Base-by-base conservation (phyloP, 2,797 vertebrate genomes). In the Lacerta viridis region DNA sequence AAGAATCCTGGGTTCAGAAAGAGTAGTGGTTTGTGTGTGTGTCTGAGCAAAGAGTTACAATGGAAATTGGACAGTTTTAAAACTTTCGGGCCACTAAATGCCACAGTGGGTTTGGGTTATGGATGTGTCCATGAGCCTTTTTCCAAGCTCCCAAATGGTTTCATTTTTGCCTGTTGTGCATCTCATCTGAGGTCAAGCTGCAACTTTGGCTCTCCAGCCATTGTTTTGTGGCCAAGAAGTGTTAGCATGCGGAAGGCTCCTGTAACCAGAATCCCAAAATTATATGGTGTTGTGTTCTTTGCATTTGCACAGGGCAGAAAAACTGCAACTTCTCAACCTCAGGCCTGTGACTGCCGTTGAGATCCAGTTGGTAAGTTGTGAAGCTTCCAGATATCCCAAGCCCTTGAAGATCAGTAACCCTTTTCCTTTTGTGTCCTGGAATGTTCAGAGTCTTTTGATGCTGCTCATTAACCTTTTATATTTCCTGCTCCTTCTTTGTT, bases 241-340 rank as follows among this genome's bases (percentile, higher is more conserved):
- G 7, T 88, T 85, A 92, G 80, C 77, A 29, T 89, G 87, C 71
- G 50, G 89, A 33, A 1, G 39, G 71, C 74, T 33, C 39, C 0
- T 74, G 66, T 84, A 61, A 78, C 79, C 78, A 86, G 79, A 68
- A 91, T 79, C 86, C 86, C 90, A 74, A 84, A 25, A 93, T 82
- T 85, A 18, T 29, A 10, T 27, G 77, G 20, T 93, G 64, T 89
- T 87, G 46, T 2, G 1, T 0, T 85, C 90, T 87, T 27, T 93
- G 87, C 90, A 95, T 95, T 93, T 88, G 61, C 87, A 90, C 95
- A 99, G 99, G 96, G 99, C 99, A 29, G 99, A 99, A 89, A 99
- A 99, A 93, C 97, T 99, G 81, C 99, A 99, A 94, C 96, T 99
- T 50, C 95, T 99, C 92, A 99, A 99, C 96, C 99, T 99, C 94